Evolutionary conservation across 2,888 invertebrate species (phyloP).

Genomic region (Leptinotarsa rubiginosa): DNA sequence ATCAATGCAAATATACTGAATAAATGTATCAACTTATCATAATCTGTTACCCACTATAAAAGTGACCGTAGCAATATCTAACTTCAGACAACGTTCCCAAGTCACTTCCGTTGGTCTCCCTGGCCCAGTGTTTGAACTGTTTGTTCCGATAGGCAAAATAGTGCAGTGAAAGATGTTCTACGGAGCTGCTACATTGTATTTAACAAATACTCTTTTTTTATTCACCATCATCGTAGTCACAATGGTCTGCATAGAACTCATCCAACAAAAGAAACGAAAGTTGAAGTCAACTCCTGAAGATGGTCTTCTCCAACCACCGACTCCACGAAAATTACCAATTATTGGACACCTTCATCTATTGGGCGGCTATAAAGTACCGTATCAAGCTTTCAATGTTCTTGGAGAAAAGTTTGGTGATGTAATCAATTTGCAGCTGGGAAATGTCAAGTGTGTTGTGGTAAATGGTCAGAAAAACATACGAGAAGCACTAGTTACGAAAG

Average conservation of each 20-base stretch:
- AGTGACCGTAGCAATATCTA: neutral
- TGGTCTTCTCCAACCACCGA: constrained; percentile 64
- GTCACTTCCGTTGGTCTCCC: constrained; percentile 39
- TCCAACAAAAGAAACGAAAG: constrained; percentile 24
- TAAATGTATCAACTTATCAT: constrained; percentile 37
- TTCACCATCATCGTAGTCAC: constrained; percentile 25
- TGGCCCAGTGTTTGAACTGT: constrained; percentile 21
- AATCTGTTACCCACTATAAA: constrained; percentile 24
- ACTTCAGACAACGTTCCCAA: constrained; percentile 39
- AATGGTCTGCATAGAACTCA: constrained; percentile 26
- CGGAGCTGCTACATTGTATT: constrained; percentile 24
- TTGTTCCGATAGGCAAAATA: neutral
- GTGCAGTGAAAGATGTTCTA: constrained; percentile 37
- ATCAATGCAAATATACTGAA: constrained; percentile 34
- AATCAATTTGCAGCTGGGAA: constrained; percentile 70
- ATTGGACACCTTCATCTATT: constrained; percentile 71
- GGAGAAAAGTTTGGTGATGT: constrained; percentile 70
- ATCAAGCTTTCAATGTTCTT: constrained; percentile 70
- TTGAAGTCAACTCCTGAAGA: constrained; percentile 20
- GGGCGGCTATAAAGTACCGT: constrained; percentile 71
- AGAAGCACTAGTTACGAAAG: constrained; percentile 71
- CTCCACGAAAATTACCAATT: constrained; percentile 70
- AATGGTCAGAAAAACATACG: constrained; percentile 72
- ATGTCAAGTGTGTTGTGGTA: constrained; percentile 70
- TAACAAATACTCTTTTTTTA: constrained; percentile 35